Base-by-base conservation (phyloP, 2,113 vertebrate genomes). In the Lamprotornis superbus region DNA sequence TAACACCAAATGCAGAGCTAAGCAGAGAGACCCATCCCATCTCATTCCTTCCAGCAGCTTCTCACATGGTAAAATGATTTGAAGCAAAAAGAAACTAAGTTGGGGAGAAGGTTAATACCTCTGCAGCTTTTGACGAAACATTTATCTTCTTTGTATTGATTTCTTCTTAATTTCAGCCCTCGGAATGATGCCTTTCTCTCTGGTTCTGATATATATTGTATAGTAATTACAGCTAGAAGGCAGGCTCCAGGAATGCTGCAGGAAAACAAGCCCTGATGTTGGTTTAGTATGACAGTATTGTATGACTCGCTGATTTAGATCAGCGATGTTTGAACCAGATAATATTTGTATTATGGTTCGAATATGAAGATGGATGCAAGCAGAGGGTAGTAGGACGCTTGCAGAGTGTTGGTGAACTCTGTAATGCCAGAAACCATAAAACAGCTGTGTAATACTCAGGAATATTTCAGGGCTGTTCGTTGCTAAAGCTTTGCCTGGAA, bases 101-200 rank as follows among this genome's bases (percentile, higher is more conserved):
- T 87, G 73, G 81, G 73, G 95, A 87, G 89, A 82, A 89, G 95
- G 83, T 96, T 96, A 94, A 95, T 94, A 55, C 47, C 55, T 90
- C 80, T 83, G 87, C 94, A 93, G 86, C 86, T 95, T 93, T 94
- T 88, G 93, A 92, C 94, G 80, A 90, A 97, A 90, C 96, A 92
- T 98, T 96, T 96, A 95, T 97, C 95, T 95, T 96, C 94, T 95
- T 97, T 96, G 80, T 97, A 98, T 98, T 96, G 97, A 98, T 98
- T 98, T 95, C 73, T 96, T 96, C 95, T 97, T 94, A 67, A 67
- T 97, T 97, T 93, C 96, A 91, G 96, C 59, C 83, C 56, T 94
- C 57, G 25, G 91, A 97, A 85, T 91, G 97, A 97, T 95, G 95
- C 94, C 94, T 95, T 96, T 96, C 92, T 95, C 78, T 92, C 93